Evolutionary conservation across 2,113 vertebrate species (phyloP).

Genomic region (Potamarius usumacintae): DNA sequence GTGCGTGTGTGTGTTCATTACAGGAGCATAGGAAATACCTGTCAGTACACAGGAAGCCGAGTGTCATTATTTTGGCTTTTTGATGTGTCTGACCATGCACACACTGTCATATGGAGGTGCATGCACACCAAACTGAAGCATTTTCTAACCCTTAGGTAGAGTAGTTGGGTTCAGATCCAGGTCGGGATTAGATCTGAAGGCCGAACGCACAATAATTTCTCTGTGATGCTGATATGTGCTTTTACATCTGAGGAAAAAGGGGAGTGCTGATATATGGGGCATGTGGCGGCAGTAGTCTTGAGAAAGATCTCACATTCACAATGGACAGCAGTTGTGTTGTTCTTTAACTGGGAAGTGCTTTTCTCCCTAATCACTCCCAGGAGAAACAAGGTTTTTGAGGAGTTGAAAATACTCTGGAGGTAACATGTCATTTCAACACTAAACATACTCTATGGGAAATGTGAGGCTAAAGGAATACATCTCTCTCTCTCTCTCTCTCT

Average conservation of each 20-base stretch:
- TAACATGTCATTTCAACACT: slow-evolving; percentile 29
- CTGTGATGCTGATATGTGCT: neutral
- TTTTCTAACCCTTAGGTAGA: neutral
- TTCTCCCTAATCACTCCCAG: slow-evolving; percentile 33
- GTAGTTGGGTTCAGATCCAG: slow-evolving; percentile 15
- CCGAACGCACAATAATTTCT: slow-evolving; percentile 2
- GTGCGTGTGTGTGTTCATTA: slow-evolving; percentile 40
- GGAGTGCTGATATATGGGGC: slow-evolving; percentile 25
- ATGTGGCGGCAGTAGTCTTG: slow-evolving; percentile 28
- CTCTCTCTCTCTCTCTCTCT: neutral
- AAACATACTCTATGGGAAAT: slow-evolving; percentile 25
- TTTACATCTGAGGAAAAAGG: slow-evolving; percentile 21
- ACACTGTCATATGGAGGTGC: neutral
- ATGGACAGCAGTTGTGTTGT: slow-evolving; percentile 22
- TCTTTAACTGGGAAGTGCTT: slow-evolving; percentile 45
- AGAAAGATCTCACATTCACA: slow-evolving; percentile 34
- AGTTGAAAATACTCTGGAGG: slow-evolving; percentile 39
- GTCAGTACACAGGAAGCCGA: slow-evolving; percentile 37
- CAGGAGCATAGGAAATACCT: slow-evolving; percentile 55
- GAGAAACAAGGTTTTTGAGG: slow-evolving; percentile 36
- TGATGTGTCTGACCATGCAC: slow-evolving; percentile 27
- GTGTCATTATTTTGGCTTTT: slow-evolving; percentile 29
- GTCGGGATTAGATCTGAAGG: slow-evolving; percentile 30
- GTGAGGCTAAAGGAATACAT: slow-evolving; percentile 20
- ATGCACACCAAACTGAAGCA: neutral